phyloP scores from a whole-genome alignment of 2,888 invertebrate genomes.

The Cremastinae sp. region DNA sequence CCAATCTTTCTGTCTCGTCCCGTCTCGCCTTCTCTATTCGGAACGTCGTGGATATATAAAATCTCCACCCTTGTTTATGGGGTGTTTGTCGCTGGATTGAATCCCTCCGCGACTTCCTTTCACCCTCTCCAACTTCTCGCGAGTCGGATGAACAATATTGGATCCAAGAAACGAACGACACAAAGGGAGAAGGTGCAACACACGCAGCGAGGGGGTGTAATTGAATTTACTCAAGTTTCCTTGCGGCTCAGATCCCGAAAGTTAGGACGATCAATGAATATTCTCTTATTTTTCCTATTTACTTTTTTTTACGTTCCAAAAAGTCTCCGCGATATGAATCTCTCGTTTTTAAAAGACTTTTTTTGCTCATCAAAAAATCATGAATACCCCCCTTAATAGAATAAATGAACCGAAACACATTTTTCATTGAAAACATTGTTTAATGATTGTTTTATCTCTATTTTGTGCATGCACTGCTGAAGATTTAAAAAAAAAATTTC shows the following conservation, averaged over 20 bases:
- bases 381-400: no score
- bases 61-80: constrained; percentile 74
- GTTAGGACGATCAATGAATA: constrained; percentile 34
- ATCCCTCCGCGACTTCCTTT: constrained; percentile 38
- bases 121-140: constrained; percentile 48
- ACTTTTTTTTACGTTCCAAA: constrained; percentile 7
- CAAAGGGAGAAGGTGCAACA: neutral
- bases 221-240: constrained; percentile 74
- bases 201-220: constrained; percentile 64
- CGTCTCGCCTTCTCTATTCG: neutral
- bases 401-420: no score
- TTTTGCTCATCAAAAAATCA: no score
- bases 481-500: no score
- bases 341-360: no score
- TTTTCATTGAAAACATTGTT: no score
- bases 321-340: neutral
- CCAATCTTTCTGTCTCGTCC: constrained; percentile 7
- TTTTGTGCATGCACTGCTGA: no score
- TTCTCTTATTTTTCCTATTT: no score
- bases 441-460: no score
- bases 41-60: constrained; percentile 61
- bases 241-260: constrained; percentile 67
- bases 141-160: constrained; percentile 59
- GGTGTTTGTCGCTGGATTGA: constrained; percentile 67
- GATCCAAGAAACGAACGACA: constrained; percentile 41